These are phyloP conservation scores for Anneissia japonica DNA, from an alignment of 35 echinoderm and acorn worm species.

Conservation along the genomic window DNA sequence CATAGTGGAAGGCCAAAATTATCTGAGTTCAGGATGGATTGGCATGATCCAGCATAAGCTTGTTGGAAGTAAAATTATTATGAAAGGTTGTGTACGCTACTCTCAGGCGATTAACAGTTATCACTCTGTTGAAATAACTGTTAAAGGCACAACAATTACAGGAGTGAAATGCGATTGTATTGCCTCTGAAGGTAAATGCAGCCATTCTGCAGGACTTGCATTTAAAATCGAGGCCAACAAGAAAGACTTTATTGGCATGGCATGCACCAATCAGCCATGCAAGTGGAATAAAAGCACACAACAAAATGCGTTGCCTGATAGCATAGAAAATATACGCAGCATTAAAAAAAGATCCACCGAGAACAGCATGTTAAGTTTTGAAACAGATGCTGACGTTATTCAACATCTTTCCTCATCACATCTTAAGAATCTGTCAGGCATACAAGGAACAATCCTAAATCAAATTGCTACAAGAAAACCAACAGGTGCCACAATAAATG, in stretches of 20 bases:
- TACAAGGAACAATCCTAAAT: constrained; percentile 10
- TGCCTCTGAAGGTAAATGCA: constrained; percentile 16
- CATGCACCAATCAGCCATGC: constrained; percentile 9
- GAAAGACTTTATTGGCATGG: constrained; percentile 19
- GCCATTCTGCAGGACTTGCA: constrained; percentile 3
- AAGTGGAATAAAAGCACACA: constrained; percentile 23
- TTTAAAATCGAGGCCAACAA: constrained; percentile 32
- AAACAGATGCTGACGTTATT: not conserved
- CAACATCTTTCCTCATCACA: constrained; percentile 9
- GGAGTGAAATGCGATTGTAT: constrained; percentile 24
- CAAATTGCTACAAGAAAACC: not conserved
- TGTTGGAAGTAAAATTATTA: not conserved
- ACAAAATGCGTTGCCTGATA: constrained; percentile 19
- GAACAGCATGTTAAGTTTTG: constrained; percentile 13
- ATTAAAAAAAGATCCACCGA: constrained; percentile 1
- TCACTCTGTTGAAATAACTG: constrained; percentile 12
- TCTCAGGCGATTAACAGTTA: constrained; percentile 27
- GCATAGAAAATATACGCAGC: constrained; percentile 12
- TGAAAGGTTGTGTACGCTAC: constrained; percentile 9
- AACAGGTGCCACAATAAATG: not conserved
- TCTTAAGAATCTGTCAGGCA: not conserved
- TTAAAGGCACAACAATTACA: not conserved
- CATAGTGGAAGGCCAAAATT: constrained; percentile 37
- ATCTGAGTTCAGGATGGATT: constrained; percentile 35
- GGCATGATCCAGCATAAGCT: constrained; percentile 4